Base-by-base conservation (phyloP, 2,888 invertebrate genomes). In the Chalcosyrphus nemorum region DNA sequence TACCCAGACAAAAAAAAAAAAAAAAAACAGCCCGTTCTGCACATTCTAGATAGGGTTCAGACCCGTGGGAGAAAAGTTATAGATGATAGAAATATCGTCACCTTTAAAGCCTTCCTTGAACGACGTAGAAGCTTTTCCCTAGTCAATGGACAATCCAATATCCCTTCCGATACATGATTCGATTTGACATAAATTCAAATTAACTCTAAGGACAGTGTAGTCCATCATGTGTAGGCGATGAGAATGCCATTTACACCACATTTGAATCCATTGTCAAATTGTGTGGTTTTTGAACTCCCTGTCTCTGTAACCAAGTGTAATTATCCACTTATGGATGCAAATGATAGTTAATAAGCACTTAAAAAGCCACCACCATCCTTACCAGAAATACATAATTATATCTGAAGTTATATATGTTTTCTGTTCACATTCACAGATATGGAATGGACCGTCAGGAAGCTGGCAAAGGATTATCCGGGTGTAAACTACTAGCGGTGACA, bases 401-500 rank as follows among this genome's bases (percentile, higher is more conserved):
- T n/a, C n/a, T n/a, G n/a, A n/a, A 38, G 11, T 45, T 63, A 21
- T 1, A 19, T 38, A 11, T 15, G n/a, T 15, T 13, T 70, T 15
- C 5, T 4, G 9, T 27, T 50, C 19, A n/a, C n/a, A 1, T 3
- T 19, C 71, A 0, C 29, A 95, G 95, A 86, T 95, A 94, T 87
- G 93, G 94, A 76, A 93, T 93, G 86, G 92, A 92, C 52, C 91
- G 94, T 1, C 87, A 88, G 2, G 88, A 89, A 11, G 87, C 90
- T 4, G 93, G 93, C 11, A 93, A 93, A 19, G 95, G 94, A 9
- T 92, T 94, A 86, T 93, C 95, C 0, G 95, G 96, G 0, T 88
- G 94, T 0, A 93, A 93, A 81, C 92, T 96, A 17, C 90, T 97
- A 57, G 93, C 95, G 0, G 96, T 96, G 4, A 98, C 98, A 0